Conservation (phyloP, 2,113 vertebrate genomes). For the Chaetops frenatus region DNA sequence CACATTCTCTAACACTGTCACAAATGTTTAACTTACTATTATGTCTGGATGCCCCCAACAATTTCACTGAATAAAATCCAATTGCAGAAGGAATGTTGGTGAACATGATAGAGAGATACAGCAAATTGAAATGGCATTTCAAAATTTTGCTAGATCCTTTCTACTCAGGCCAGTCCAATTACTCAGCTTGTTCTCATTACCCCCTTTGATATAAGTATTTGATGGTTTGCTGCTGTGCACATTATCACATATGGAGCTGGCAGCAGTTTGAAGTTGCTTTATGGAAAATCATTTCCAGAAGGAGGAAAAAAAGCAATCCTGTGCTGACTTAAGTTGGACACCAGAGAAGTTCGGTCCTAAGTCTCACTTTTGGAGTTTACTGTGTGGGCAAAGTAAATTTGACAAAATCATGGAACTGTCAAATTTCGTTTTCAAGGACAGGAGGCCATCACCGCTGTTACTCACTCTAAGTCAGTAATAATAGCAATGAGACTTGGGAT, state of each 20-base stretch:
- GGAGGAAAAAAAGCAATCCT: not conserved
- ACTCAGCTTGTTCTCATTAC: constrained; percentile 19
- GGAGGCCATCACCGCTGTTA: not conserved
- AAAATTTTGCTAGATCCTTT: constrained; percentile 1
- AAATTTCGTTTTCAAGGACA: not conserved
- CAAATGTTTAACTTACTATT: not conserved
- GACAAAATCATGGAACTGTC: not conserved
- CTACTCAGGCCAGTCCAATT: not conserved
- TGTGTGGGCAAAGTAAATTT: not conserved
- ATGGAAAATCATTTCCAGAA: not conserved
- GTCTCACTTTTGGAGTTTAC: not conserved
- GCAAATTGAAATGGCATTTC: not conserved
- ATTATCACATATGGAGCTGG: not conserved
- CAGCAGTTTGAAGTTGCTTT: not conserved
- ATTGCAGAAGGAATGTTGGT: not conserved
- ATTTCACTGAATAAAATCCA: constrained; percentile 16
- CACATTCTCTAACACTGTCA: not conserved
- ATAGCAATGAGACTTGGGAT: not conserved
- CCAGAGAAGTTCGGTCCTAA: not conserved
- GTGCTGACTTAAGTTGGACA: not conserved
- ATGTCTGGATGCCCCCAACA: not conserved
- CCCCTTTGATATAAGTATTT: not conserved
- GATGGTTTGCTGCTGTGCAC: not conserved
- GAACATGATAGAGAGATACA: not conserved
- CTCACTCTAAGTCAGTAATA: not conserved